Evolutionary conservation across 1,140 invertebrate species (phyloP), one percentile per base, ranked within the genome.

Genomic region (Sitobion miscanthi): DNA sequence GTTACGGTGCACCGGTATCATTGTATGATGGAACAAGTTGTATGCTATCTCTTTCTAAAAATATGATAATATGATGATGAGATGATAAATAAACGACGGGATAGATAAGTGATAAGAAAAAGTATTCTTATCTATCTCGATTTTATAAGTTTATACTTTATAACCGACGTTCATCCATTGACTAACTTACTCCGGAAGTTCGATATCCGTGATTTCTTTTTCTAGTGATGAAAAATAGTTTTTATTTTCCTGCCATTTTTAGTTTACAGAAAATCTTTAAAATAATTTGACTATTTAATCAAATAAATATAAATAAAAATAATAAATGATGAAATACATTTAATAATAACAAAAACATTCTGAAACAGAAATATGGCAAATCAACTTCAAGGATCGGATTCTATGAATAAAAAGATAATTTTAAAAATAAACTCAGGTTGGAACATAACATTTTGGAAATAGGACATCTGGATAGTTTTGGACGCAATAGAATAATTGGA

Each of bases 371-470:
- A 52, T 9, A 91, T 91, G 90, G 45, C 57, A 91, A 91, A 77
- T n/a, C 5, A 47, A 91, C 42, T 47, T 77, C 38, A 47, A 77
- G 42, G 57, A 91, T n/a, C 17, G 17, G 42, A 77, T 20, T 49
- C 2, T 7, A 21, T 11, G 42, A 91, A 91, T 49, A 91, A 91
- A 49, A 91, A 23, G 25, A n/a, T 91, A n/a, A 47, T 91, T 47
- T 47, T 91, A 91, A 25, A 82, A 8, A 38, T 91, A 47, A 25
- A 49, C 45, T 91, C 90, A 77, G 62, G 90, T 91, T 9, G 21
- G 69, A 77, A 69, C 20, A 90, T 45, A 30, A 30, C 0, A 20
- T 30, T 91, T 45, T 62, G 42, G 25, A 90, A 90, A 62, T 54
- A 2, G 14, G 20, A n/a, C 14, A n/a, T 77, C 17, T 0, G 1